phyloP scores from a whole-genome alignment of 37 sponge, comb jelly and placozoan species.

The Beroe forskalii region DNA sequence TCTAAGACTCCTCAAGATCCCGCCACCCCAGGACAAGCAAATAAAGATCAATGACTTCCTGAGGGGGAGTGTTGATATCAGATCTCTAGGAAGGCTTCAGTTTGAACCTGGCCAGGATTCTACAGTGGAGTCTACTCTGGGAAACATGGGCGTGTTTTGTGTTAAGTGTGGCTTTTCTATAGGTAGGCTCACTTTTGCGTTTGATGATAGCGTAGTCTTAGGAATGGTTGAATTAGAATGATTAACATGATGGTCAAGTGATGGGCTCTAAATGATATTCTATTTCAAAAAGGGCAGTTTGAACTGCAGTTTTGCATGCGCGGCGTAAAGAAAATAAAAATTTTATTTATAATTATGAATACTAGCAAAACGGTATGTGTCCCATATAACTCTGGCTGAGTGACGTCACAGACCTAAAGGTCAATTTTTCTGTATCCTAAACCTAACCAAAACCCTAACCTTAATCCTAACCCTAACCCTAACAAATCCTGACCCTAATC shows the following conservation, averaged over 20 bases:
- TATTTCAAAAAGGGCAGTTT: too few species aligned
- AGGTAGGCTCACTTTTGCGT: not conserved
- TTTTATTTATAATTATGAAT: too few species aligned
- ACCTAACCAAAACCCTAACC: too few species aligned
- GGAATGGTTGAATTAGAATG: constrained; percentile 3
- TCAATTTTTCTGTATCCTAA: too few species aligned
- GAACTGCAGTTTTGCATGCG: too few species aligned
- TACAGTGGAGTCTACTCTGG: not conserved
- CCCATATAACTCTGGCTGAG: too few species aligned
- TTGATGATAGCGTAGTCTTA: not conserved
- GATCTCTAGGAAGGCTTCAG: not conserved
- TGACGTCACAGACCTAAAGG: too few species aligned
- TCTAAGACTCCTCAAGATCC: not conserved
- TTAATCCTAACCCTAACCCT: too few species aligned
- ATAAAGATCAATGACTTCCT: not conserved
- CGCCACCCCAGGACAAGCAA: not conserved
- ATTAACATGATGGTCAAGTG: not conserved
- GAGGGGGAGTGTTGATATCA: not conserved
- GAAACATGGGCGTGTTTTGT: constrained; percentile 23
- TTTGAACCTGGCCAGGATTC: not conserved
- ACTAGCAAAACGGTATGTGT: too few species aligned
- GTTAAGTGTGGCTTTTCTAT: not conserved
- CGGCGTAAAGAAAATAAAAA: too few species aligned
- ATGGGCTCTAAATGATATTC: too few species aligned
- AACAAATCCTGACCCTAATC: too few species aligned